Base-by-base conservation (phyloP, 2,888 invertebrate species). In the Lobophora halterata region DNA sequence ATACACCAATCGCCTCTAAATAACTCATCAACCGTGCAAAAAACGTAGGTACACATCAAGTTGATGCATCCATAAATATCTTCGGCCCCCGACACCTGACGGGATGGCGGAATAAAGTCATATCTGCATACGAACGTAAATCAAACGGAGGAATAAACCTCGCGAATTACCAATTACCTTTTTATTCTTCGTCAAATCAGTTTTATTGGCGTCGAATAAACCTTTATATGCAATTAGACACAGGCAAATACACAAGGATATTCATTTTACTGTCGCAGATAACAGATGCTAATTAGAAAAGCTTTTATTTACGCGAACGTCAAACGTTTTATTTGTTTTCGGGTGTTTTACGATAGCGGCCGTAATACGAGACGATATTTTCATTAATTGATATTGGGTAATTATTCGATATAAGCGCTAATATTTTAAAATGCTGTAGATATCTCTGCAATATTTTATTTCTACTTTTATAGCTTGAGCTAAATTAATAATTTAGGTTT, bases 71-170 rank as follows among this genome's bases (percentile, higher is more conserved):
- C 37, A 41, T 47, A 52, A 52, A 49, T 49, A 46, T 35, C 27
- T 31, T 33, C 18, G 34, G 42, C 21, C 23, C 14, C 27, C 7
- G 34, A 23, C 36, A 29, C 35, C 43, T 19, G 32, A 38, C 14
- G 17, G 37, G 28, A 38, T 42, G n/a, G n/a, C n/a, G n/a, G n/a
- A n/a, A n/a, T n/a, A n/a, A n/a, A 45, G 37, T 40, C 37, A 43
- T 39, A 42, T 52, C 43, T 42, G 41, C 43, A 44, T 50, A 36
- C 31, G 37, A 29, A 33, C 42, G 45, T 55, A 49, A 53, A 53
- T 53, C 52, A 51, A 46, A 18, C 20, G 29, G 28, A 39, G 29
- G 10, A 41, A 47, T n/a, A 38, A 36, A 25, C 33, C 17, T 17
- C 23, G 32, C 36, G 25, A 38, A 40, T 46, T 35, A 34, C 43